Evolutionary conservation across 1,140 invertebrate species (phyloP), one percentile per base, ranked within the genome.

Genomic region (Augochlora pura): DNA sequence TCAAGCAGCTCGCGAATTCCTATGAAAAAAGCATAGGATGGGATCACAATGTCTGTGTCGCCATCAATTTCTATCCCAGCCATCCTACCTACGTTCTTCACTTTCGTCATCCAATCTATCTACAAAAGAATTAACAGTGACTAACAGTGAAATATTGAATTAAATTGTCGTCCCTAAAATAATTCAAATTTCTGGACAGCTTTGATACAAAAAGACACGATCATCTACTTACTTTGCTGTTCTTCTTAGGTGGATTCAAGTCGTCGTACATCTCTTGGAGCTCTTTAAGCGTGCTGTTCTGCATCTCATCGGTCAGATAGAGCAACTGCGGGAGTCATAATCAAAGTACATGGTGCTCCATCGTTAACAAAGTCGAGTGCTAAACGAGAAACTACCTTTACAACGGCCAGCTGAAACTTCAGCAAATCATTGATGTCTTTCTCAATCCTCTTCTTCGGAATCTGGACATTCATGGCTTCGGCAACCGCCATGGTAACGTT

Each of bases 61-160:
- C 9, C 6, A 65, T 57, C 23, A 4, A 84, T 14, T 1, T 62
- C 5, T 9, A 81, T 60, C 4, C 70, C 60, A 0, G 70, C 82
- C 18, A 21, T 38, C 1, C 60, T 21, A 18, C 77, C 68, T 1
- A 57, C 0, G 25, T 59, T 23, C 32, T n/a, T 0, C 21, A 85
- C 10, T 54, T 84, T 84, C 6, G 49, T 46, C 2, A 65, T 0
- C 77, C 82, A 85, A 59, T 81, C 6, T 52, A 84, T 76, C 82
- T 84, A 9, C 14, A 16, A 39, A 60, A 46, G 14, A 42, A 14
- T 46, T 32, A 32, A 32, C 12, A 12, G 42, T 12, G 42, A 46
- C 12, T 10, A 46, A 46, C 42, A 46, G 12, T 46, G 12, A 10
- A 46, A 46, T 46, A 46, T 46, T 46, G 4, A 32, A 32, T 32